Percentiles rank a stretch among this genome's conserved stretches.
phyloP scores from a whole-genome alignment of 2,113 vertebrate species.

The Hiodon tergisus region DNA sequence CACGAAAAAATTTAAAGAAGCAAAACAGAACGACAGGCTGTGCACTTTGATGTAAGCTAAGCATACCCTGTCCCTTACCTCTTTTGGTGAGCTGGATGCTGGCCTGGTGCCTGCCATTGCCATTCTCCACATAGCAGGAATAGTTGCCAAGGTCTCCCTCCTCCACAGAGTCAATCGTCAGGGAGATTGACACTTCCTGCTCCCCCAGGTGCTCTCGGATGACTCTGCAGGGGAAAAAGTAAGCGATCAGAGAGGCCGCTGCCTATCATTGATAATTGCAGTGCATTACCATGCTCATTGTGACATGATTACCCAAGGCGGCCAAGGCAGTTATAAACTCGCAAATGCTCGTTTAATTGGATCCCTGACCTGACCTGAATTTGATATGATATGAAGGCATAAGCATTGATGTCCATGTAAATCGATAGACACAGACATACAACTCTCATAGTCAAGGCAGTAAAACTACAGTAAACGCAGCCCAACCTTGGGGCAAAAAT shows the following conservation, averaged over 20 bases:
- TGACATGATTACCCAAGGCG: background rate
- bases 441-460: background rate
- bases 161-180: constrained; percentile 89
- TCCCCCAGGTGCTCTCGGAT: constrained; percentile 93
- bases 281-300: background rate
- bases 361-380: background rate
- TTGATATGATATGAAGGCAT: background rate
- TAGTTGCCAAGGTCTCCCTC: constrained; percentile 95
- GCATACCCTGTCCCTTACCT: constrained; percentile 61
- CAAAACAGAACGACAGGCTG: background rate
- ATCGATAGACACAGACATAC: background rate
- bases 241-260: background rate
- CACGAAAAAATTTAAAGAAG: no score
- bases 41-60: background rate
- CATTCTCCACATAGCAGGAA: constrained; percentile 94
- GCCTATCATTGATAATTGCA: background rate
- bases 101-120: constrained; percentile 85
- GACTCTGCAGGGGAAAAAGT: constrained; percentile 64
- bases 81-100: constrained; percentile 86
- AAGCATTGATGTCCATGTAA: background rate
- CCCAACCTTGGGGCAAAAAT: background rate
- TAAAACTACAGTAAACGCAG: no score
- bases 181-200: constrained; percentile 91
- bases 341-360: background rate
- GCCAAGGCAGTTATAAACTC: background rate